phyloP scores from a whole-genome alignment of 2,888 invertebrate genomes.

The Rhimphoctona megacephalus region DNA sequence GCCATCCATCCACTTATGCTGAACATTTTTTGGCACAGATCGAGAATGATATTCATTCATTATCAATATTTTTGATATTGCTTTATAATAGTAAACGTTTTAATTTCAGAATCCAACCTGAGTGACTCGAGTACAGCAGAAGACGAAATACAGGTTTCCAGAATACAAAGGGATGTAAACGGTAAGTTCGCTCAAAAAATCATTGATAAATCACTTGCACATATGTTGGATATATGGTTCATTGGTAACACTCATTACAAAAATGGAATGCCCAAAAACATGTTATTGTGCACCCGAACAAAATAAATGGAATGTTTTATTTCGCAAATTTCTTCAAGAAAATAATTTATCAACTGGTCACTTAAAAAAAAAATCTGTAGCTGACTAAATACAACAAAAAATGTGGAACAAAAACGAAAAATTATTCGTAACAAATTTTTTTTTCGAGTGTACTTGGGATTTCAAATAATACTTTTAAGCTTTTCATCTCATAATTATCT shows the following conservation, averaged over 20 bases:
- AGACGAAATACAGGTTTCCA: conserved; percentile 73
- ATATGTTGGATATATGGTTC: conserved; percentile 54
- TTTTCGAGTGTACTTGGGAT: conserved; percentile 47
- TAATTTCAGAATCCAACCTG: conserved; percentile 51
- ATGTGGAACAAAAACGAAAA: neutral
- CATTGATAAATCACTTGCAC: conserved; percentile 25
- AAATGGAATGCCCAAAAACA: conserved; percentile 67
- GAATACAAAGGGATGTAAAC: conserved; percentile 80
- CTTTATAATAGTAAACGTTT: conserved; percentile 29
- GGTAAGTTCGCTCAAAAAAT: conserved; percentile 76
- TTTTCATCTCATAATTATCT: conserved; percentile 40
- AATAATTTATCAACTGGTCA: too few relatives aligned
- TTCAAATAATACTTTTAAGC: conserved; percentile 38
- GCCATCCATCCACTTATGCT: neutral
- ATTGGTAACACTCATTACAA: conserved; percentile 67
- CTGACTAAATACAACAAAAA: neutral
- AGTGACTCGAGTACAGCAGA: conserved; percentile 58
- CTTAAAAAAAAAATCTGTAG: neutral
- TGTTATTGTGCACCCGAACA: conserved; percentile 64
- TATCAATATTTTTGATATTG: neutral
- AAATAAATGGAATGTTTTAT: neutral
- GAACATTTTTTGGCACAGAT: neutral
- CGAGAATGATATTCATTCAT: neutral
- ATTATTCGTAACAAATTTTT: neutral
- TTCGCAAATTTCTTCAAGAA: neutral